Conservation (phyloP, 2,797 vertebrate genomes). For the Lepilemur septentrionalis region DNA sequence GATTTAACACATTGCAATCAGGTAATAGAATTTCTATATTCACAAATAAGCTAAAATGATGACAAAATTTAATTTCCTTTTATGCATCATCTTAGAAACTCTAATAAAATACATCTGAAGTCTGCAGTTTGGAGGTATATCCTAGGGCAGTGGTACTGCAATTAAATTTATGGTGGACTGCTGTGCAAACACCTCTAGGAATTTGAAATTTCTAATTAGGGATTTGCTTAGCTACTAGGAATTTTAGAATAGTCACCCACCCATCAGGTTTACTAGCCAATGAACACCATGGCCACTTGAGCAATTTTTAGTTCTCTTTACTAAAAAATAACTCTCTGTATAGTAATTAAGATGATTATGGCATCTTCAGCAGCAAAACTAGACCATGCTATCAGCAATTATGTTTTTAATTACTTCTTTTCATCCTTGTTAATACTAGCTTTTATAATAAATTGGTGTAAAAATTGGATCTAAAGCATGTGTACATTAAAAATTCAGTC, state of each 20-base stretch:
- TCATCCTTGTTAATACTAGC: not conserved
- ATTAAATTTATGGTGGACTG: constrained; percentile 44
- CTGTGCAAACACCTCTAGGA: constrained; percentile 48
- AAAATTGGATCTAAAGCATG: not conserved
- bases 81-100: constrained; percentile 28
- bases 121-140: not conserved
- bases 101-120: not conserved
- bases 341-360: constrained; percentile 57
- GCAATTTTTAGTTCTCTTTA: constrained; percentile 56
- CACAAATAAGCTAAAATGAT: not conserved
- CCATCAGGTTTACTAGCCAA: not conserved
- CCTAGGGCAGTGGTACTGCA: not conserved
- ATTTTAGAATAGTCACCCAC: constrained; percentile 28
- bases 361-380: constrained; percentile 39
- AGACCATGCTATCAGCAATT: not conserved
- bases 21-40: not conserved
- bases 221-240: constrained; percentile 18
- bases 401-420: constrained; percentile 54
- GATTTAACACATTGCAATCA: not conserved
- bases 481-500: not conserved
- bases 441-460: not conserved
- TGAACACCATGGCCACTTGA: constrained; percentile 19
- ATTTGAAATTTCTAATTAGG: constrained; percentile 64
- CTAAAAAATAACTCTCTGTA: constrained; percentile 46
- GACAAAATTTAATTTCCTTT: constrained; percentile 1